Percentiles rank a stretch among this genome's conserved stretches.
Conservation (phyloP, 2,888 invertebrate genomes). For the Ypsolopha sequella region DNA sequence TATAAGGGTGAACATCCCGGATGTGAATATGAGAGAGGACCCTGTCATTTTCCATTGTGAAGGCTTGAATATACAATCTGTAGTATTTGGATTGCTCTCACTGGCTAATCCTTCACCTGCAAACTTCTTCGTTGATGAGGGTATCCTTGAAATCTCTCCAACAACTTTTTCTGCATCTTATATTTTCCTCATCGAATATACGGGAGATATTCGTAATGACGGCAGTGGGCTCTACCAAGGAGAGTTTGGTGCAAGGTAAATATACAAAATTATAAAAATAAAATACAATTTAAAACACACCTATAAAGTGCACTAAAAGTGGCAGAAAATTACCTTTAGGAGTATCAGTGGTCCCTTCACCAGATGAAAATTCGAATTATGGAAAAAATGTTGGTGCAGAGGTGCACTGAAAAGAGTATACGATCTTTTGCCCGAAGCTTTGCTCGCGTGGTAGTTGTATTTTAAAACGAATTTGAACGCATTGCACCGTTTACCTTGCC, state of each 20-base stretch:
- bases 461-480: no score
- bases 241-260: slow-evolving; percentile 20
- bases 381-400: no score
- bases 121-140: slow-evolving; percentile 15
- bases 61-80: slow-evolving; percentile 22
- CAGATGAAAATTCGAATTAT: no score
- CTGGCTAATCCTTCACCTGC: slow-evolving; percentile 19
- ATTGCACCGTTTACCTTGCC: no score
- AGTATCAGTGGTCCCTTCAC: no score
- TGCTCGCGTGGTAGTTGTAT: no score
- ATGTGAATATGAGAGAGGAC: slow-evolving; percentile 20
- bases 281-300: no score
- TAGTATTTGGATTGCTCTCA: slow-evolving; percentile 21
- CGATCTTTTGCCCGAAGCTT: no score
- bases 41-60: slow-evolving; percentile 23
- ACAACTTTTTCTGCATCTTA: slow-evolving; percentile 15
- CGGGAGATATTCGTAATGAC: slow-evolving; percentile 18
- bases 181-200: slow-evolving; percentile 33
- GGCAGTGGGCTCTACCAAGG: slow-evolving; percentile 31
- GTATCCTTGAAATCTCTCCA: slow-evolving; percentile 25
- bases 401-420: no score
- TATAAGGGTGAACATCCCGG: slow-evolving; percentile 20
- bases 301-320: no score
- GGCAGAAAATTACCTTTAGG: no score
- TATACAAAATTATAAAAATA: slow-evolving; percentile 1